These are phyloP conservation scores for Rhinophrynus dorsalis DNA, from an alignment of 2,797 vertebrate genomes.

Conservation along the genomic window DNA sequence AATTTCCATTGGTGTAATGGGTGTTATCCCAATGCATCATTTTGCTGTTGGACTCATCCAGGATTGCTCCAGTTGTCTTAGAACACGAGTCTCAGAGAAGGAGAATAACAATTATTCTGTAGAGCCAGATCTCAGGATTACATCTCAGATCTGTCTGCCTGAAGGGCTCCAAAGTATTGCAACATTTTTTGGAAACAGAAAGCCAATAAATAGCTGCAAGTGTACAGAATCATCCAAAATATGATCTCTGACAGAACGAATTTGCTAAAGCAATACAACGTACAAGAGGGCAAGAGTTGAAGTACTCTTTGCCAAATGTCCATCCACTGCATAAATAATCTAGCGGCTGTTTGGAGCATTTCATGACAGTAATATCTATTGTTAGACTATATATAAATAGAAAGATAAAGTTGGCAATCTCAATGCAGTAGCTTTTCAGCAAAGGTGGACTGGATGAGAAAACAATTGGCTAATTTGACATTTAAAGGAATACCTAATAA, in stretches of 20 bases:
- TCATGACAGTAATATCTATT: constrained; percentile 24
- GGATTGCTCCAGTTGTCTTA: too few relatives aligned
- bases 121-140: background rate
- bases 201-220: constrained; percentile 7
- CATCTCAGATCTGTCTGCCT: constrained; percentile 15
- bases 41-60: too few relatives aligned
- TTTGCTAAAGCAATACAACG: constrained; percentile 11
- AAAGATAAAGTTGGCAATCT: constrained; percentile 6
- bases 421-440: background rate
- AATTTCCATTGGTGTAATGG: too few relatives aligned
- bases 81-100: too few relatives aligned
- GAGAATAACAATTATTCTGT: background rate
- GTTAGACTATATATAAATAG: constrained; percentile 42
- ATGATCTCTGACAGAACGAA: constrained; percentile 7
- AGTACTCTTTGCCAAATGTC: constrained; percentile 10
- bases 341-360: constrained; percentile 21
- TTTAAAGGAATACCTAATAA: background rate
- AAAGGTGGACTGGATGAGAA: constrained; percentile 16
- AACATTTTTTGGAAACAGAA: constrained; percentile 9
- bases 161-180: background rate
- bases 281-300: constrained; percentile 1
- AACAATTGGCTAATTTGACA: constrained; percentile 8
- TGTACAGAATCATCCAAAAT: constrained; percentile 13
- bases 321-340: constrained; percentile 21
- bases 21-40: too few relatives aligned